phyloP scores from a whole-genome alignment of 2,888 invertebrate genomes.

The Deilephila elpenor region DNA sequence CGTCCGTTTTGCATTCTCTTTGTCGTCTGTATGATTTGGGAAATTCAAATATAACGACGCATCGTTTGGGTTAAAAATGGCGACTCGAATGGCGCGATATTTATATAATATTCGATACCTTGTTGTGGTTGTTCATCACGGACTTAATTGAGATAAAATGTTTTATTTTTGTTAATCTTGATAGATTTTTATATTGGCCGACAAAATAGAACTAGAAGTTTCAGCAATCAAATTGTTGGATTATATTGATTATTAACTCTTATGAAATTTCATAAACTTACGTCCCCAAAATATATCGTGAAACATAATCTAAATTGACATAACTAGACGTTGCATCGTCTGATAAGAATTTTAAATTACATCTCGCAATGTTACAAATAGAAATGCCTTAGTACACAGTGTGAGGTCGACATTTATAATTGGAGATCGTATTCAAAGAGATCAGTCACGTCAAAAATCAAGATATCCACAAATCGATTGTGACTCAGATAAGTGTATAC shows the following conservation, averaged over 20 bases:
- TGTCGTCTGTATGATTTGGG: conserved; percentile 13
- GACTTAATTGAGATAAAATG: not conserved
- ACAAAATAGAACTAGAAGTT: too few relatives aligned
- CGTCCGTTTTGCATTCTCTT: conserved; percentile 13
- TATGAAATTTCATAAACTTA: too few relatives aligned
- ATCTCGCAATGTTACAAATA: conserved; percentile 10
- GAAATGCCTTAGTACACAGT: conserved; percentile 26
- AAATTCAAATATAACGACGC: conserved; percentile 8
- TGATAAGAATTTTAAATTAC: not conserved
- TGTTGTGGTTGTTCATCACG: too few relatives aligned
- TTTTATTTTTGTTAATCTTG: not conserved
- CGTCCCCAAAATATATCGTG: not conserved
- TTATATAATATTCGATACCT: not conserved
- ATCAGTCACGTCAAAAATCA: conserved; percentile 45
- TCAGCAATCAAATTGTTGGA: too few relatives aligned
- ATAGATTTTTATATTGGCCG: too few relatives aligned
- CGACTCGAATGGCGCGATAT: not conserved
- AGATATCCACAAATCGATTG: conserved; percentile 64
- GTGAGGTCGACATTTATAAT: conserved; percentile 27
- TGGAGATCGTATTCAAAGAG: conserved; percentile 34
- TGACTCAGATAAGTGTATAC: conserved; percentile 55
- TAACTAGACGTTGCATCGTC: conserved; percentile 9
- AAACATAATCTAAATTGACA: conserved; percentile 9
- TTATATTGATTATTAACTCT: too few relatives aligned
- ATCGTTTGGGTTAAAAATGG: not conserved